phyloP scores from a whole-genome alignment of 2,888 invertebrate species.

The Zelleria hepariella region DNA sequence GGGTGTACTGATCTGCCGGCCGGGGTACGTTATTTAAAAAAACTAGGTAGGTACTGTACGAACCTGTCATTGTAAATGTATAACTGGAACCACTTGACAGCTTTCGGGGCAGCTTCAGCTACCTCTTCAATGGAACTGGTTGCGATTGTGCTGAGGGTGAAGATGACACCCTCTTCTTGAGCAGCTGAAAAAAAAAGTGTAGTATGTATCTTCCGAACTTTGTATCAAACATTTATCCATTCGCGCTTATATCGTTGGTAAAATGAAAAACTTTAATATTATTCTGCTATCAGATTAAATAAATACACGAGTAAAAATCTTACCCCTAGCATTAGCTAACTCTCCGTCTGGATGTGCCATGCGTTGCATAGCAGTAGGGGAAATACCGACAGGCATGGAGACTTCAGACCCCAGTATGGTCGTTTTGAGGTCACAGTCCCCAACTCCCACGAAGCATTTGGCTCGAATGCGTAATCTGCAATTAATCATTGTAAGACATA shows the following conservation, averaged over 20 bases:
- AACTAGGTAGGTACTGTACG: constrained; percentile 2
- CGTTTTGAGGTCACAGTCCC: constrained; percentile 73
- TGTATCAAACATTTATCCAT: too few species aligned
- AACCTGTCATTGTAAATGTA: constrained; percentile 90
- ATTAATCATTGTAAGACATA: too few species aligned
- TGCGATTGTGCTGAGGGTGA: constrained; percentile 87
- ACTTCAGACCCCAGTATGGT: constrained; percentile 76
- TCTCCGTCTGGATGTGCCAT: constrained; percentile 94
- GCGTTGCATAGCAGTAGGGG: constrained; percentile 92
- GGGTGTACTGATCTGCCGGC: too few species aligned
- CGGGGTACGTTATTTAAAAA: too few species aligned
- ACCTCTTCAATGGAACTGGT: constrained; percentile 92
- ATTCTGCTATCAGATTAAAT: not conserved
- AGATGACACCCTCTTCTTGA: constrained; percentile 81
- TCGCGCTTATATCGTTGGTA: too few species aligned
- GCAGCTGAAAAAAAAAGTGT: constrained; percentile 79
- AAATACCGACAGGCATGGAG: constrained; percentile 83
- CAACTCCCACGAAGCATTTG: constrained; percentile 81
- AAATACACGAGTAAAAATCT: constrained; percentile 9
- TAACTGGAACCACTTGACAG: constrained; percentile 91
- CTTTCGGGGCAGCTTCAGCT: constrained; percentile 80
- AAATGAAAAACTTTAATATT: too few species aligned
- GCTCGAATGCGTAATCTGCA: constrained; percentile 84
- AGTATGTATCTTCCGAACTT: too few species aligned
- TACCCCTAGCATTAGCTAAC: constrained; percentile 84